Evolutionary conservation across 2,797 vertebrate genomes (phyloP), one percentile per base, ranked within the genome.

Genomic region (Halcyon chelicuti): DNA sequence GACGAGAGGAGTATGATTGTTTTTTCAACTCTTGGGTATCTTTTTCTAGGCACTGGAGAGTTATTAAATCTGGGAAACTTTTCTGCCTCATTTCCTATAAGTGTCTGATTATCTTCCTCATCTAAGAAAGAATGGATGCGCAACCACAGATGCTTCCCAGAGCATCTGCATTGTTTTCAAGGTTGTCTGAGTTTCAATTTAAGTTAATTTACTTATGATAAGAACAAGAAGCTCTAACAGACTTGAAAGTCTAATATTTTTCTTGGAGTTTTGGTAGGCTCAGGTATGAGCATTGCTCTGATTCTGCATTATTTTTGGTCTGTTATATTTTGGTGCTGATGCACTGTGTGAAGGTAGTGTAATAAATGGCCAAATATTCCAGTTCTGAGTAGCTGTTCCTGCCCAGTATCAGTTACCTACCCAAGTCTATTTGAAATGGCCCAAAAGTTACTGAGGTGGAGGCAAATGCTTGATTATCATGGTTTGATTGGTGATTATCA

Each of bases 81-180:
- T 66, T 63, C 44, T 72, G 63, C 52, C 26, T 91, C 3, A 6
- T 86, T 94, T 96, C 68, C 29, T 83, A 2, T 1, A 12, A 74
- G 52, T 51, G 25, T 44, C 19, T 88, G 65, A 42, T 87, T 44
- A 80, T 85, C 89, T 91, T 89, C 12, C 31, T 66, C 22, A 42
- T 74, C 61, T 76, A 65, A 90, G 68, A 49, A 83, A 80, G 81
- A 90, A 83, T 63, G 40, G 39, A 91, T 80, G 61, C 74, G n/a
- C 68, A 73, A 46, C 28, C 31, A n/a, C n/a, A 71, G 75, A 87
- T 63, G 57, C 84, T 74, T 93, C 40, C 44, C 13, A 39, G 68
- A 82, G 58, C 87, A 83, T 88, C 60, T 88, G 68, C 51, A 54
- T 94, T 83, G 44, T 77, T 91, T 85, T 93, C 82, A 91, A 37